phyloP scores from a whole-genome alignment of 2,113 vertebrate species.

The Syrrhaptes paradoxus region DNA sequence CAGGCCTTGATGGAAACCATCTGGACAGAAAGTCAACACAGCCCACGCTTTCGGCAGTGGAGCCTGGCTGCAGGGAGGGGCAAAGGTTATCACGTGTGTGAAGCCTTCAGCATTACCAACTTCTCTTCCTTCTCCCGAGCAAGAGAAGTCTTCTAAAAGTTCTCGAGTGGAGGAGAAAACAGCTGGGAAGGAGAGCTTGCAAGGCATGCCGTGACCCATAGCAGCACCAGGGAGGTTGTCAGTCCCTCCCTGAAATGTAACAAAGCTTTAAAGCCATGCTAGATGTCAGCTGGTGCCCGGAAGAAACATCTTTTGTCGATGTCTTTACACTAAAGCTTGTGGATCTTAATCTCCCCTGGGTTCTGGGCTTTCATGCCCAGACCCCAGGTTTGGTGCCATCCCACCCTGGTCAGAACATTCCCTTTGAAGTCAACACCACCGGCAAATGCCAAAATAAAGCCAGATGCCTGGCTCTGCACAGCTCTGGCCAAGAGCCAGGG shows the following conservation, averaged over 20 bases:
- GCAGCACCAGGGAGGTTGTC: background rate
- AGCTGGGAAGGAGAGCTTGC: background rate
- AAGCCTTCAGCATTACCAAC: background rate
- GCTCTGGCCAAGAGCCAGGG: background rate
- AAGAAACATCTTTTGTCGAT: background rate
- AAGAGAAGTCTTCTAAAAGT: background rate
- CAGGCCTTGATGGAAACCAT: background rate
- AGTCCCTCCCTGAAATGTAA: background rate
- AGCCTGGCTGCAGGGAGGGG: background rate
- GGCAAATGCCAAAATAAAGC: background rate
- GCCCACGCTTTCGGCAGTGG: background rate
- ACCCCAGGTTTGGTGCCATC: background rate
- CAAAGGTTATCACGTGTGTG: background rate
- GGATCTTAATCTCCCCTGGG: background rate
- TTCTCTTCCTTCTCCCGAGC: background rate
- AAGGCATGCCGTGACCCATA: rapidly evolving
- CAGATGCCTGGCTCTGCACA: background rate
- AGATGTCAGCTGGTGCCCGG: background rate
- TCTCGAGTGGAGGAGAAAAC: background rate
- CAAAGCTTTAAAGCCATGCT: rapidly evolving
- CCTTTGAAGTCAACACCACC: background rate
- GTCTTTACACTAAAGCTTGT: background rate
- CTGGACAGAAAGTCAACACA: conserved; percentile 5
- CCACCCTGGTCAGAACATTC: rapidly evolving
- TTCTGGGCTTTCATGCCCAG: background rate